Percentiles rank a stretch among this genome's conserved stretches.
phyloP scores from a whole-genome alignment of 2,888 invertebrate genomes.

The Leucophenga montana region DNA sequence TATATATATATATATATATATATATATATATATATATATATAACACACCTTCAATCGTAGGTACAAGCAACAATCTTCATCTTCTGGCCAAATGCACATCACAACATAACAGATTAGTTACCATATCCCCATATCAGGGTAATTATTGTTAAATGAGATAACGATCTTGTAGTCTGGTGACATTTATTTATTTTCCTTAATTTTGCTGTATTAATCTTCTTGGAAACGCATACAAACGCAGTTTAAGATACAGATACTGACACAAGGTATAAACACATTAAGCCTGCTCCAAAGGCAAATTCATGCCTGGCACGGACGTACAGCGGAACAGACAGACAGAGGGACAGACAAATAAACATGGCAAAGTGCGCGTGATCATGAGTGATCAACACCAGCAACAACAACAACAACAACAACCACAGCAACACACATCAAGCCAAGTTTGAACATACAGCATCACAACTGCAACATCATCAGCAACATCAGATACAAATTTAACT shows the following conservation, averaged over 20 bases:
- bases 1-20: no score
- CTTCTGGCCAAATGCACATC: slow-evolving; percentile 2
- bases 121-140: slow-evolving; percentile 74
- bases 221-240: slow-evolving; percentile 59
- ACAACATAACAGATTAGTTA: slow-evolving; percentile 71
- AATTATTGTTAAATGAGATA: slow-evolving; percentile 74
- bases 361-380: slow-evolving; percentile 43
- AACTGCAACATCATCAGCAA: slow-evolving; percentile 25
- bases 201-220: slow-evolving; percentile 74
- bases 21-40: no score
- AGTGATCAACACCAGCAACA: slow-evolving; percentile 42
- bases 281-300: slow-evolving; percentile 31
- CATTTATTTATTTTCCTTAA: slow-evolving; percentile 74
- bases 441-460: slow-evolving; percentile 24
- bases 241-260: neutral
- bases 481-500: slow-evolving; percentile 34
- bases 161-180: slow-evolving; percentile 73
- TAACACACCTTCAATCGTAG: slow-evolving; percentile 13
- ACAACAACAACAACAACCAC: slow-evolving; percentile 45
- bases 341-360: slow-evolving; percentile 19
- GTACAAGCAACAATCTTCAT: neutral
- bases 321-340: slow-evolving; percentile 18
- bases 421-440: neutral
- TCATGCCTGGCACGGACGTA: slow-evolving; percentile 10
- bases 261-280: slow-evolving; percentile 40